Conservation (phyloP, 2,113 vertebrate species). For the Prionailurus bengalensis region DNA sequence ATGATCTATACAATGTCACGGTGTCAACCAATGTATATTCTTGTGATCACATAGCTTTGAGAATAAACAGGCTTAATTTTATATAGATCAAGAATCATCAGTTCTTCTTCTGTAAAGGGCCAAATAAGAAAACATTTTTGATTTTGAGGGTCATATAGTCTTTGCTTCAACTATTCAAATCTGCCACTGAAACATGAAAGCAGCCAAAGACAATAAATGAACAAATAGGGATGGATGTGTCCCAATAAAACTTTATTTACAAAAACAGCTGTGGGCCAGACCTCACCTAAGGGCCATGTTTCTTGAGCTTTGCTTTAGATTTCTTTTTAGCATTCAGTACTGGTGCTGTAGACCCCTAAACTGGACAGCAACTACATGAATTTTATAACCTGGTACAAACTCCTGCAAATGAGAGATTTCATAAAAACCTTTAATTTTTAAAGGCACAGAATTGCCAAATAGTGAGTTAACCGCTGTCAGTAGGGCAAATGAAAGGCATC, state of each 20-base stretch:
- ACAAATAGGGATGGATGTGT: not conserved
- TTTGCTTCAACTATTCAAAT: not conserved
- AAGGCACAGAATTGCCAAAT: constrained; percentile 28
- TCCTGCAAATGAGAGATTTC: not conserved
- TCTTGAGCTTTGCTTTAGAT: not conserved
- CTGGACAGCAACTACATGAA: not conserved
- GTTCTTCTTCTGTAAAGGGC: not conserved
- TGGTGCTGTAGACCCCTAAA: not conserved
- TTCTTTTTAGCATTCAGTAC: not conserved
- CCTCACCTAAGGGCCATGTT: not conserved
- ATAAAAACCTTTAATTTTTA: constrained; percentile 47
- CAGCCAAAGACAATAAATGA: not conserved
- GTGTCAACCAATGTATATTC: not conserved
- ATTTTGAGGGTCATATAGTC: not conserved
- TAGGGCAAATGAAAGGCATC: constrained; percentile 52
- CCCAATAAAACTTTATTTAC: constrained; percentile 55
- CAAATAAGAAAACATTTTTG: not conserved
- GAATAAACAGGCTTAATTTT: not conserved
- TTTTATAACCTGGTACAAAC: constrained; percentile 22
- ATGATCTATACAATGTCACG: not conserved
- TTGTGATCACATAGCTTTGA: not conserved
- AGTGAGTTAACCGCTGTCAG: not conserved
- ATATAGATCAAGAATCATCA: not conserved
- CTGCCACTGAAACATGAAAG: not conserved
- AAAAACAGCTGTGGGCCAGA: not conserved